A percentile compares a stretch with the other conserved stretches of the same genome.
These are phyloP conservation scores for Lagopus muta DNA, from an alignment of 2,113 vertebrate species.

Conservation along the genomic window DNA sequence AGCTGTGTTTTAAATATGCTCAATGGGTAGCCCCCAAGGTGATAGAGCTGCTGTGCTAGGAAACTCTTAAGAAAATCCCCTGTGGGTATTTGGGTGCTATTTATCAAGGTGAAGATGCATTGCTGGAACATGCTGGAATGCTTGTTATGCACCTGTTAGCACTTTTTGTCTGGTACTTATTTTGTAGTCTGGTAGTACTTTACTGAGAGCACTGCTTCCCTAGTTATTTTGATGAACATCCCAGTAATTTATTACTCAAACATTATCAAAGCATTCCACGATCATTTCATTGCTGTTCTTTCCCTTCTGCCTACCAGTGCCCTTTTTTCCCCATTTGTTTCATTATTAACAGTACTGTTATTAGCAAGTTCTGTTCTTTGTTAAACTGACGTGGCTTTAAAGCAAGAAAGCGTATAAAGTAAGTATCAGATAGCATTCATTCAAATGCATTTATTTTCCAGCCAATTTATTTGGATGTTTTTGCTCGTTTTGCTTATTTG, in stretches of 20 bases:
- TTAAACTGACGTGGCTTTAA: background rate
- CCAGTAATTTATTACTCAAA: conserved; percentile 11
- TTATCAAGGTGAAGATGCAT: background rate
- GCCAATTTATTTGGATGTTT: background rate
- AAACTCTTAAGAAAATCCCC: background rate
- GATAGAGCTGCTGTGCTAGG: background rate
- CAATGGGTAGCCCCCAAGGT: background rate
- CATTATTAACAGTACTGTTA: background rate
- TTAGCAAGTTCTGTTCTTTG: background rate
- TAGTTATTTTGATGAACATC: background rate
- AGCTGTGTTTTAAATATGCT: background rate
- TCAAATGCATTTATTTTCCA: background rate
- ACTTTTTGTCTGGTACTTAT: conserved; percentile 20
- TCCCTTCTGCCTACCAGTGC: background rate
- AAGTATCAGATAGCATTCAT: background rate
- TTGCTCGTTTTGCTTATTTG: background rate
- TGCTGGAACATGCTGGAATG: background rate
- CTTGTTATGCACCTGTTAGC: conserved; percentile 19
- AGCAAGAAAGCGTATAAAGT: background rate
- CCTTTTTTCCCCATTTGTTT: background rate
- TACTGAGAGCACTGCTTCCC: background rate
- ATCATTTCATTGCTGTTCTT: background rate
- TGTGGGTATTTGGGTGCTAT: background rate
- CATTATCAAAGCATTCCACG: conserved; percentile 30
- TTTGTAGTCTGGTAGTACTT: conserved; percentile 46